Evolutionary conservation across 1,140 invertebrate species (phyloP), one percentile per base, ranked within the genome.

Genomic region (Drosophila sulfurigaster): DNA sequence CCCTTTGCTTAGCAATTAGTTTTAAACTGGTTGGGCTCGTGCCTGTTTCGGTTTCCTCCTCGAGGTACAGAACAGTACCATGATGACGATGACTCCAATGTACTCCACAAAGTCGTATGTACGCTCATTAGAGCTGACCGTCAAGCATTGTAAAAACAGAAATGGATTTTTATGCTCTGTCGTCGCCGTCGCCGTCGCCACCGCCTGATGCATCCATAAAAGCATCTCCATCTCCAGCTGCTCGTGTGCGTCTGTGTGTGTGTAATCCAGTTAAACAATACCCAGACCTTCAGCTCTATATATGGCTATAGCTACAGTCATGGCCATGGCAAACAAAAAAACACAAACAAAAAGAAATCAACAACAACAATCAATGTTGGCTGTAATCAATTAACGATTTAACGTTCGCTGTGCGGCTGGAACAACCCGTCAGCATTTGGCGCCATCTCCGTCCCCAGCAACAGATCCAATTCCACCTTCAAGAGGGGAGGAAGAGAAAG

Each of bases 381-480:
- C 83, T 71, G 83, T 88, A 88, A 88, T 88, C 83, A 88, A 88
- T 88, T 88, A 88, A 89, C 83, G 83, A 88, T 88, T 88, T 88
- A 88, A 88, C 85, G 81, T 89, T 83, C 83, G 70, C 66, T 58
- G 63, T 63, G 72, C 64, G 59, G 48, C 78, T 75, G 82, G 72
- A 62, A 15, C 83, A 86, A 81, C 38, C 70, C 75, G 75, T 82
- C 75, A 82, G 66, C 80, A 82, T 82, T 82, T 79, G 80, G 81
- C 81, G 81, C 73, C 80, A 67, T 6, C 57, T 49, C 66, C 38
- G 6, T 11, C 49, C 54, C 73, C 79, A 64, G 7, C 62, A 48
- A 58, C 30, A 5, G n/a, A 43, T 46, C 20, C 15, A 35, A 35
- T 38, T 7, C 54, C 67, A 15, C 20, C 51, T 46, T 1, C 8